Evolutionary conservation across 2,888 invertebrate genomes (phyloP).

Genomic region (Campoplex nolae): DNA sequence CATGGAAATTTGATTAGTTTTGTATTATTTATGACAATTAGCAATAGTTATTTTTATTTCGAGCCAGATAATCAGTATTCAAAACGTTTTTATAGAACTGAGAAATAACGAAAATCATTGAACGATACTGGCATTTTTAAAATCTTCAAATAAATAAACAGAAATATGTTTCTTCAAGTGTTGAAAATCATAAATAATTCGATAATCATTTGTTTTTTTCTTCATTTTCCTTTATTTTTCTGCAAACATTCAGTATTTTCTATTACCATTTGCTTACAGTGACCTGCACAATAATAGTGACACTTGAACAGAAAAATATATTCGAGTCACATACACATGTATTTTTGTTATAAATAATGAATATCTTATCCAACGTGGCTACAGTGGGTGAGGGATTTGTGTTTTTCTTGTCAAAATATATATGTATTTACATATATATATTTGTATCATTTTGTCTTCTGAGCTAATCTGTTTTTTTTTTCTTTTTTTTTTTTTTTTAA

Average conservation of each 20-base stretch:
- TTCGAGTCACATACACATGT: slow-evolving; percentile 68
- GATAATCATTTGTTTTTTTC: background rate
- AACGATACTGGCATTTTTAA: background rate
- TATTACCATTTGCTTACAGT: slow-evolving; percentile 77
- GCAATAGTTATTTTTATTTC: background rate
- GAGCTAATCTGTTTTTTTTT: background rate
- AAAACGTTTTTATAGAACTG: background rate
- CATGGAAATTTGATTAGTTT: background rate
- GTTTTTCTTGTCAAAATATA: slow-evolving; percentile 60
- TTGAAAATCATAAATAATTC: background rate
- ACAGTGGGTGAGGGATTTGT: slow-evolving; percentile 46
- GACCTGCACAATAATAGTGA: slow-evolving; percentile 75
- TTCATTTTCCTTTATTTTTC: slow-evolving; percentile 38
- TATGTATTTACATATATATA: slow-evolving; percentile 33
- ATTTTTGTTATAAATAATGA: slow-evolving; percentile 14
- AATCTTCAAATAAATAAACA: background rate
- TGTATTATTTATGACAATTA: background rate
- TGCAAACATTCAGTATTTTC: slow-evolving; percentile 78
- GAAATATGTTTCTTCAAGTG: background rate
- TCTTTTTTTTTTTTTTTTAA: background rate
- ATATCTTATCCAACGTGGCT: slow-evolving; percentile 50
- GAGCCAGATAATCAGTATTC: background rate
- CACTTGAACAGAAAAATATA: slow-evolving; percentile 75
- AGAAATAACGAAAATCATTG: background rate
- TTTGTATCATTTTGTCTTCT: slow-evolving; percentile 16